phyloP scores from a whole-genome alignment of 2,113 vertebrate genomes.

The Beaufortia kweichowensis region DNA sequence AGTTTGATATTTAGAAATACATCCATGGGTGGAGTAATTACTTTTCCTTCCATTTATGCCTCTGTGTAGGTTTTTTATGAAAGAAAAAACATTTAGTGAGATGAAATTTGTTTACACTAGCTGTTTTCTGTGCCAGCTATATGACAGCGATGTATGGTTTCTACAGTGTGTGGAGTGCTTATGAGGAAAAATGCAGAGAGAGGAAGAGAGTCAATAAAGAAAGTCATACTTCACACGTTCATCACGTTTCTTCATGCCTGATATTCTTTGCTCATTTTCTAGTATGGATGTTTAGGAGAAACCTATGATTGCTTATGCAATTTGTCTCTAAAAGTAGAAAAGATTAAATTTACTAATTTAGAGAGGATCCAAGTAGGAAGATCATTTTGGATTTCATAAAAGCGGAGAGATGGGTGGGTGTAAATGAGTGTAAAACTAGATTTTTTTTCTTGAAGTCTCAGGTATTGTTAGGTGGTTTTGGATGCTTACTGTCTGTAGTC shows the following conservation, averaged over 20 bases:
- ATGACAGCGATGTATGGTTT: constrained; percentile 36
- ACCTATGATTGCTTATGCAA: not conserved
- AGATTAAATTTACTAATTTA: constrained; percentile 9
- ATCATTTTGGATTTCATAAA: not conserved
- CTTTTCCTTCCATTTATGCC: constrained; percentile 18
- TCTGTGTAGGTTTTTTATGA: constrained; percentile 7
- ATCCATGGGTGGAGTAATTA: constrained; percentile 18
- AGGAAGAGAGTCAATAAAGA: not conserved
- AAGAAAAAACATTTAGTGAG: constrained; percentile 4
- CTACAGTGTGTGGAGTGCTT: not conserved
- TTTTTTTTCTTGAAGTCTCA: not conserved
- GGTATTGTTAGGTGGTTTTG: no score
- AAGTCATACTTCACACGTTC: constrained; percentile 4
- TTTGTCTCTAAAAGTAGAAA: constrained; percentile 9
- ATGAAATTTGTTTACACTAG: not conserved
- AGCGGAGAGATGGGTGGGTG: not conserved
- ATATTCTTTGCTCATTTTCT: constrained; percentile 2
- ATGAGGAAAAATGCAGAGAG: constrained; percentile 7
- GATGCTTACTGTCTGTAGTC: no score
- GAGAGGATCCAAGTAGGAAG: not conserved
- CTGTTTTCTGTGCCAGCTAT: not conserved
- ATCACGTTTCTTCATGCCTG: constrained; percentile 5
- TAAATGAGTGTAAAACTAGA: constrained; percentile 1
- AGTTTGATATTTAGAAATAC: constrained; percentile 28
- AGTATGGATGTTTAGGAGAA: not conserved